Percentiles rank a stretch among this genome's conserved stretches.
Evolutionary conservation across 2,113 vertebrate genomes (phyloP).

Genomic region (Peromyscus maniculatus): DNA sequence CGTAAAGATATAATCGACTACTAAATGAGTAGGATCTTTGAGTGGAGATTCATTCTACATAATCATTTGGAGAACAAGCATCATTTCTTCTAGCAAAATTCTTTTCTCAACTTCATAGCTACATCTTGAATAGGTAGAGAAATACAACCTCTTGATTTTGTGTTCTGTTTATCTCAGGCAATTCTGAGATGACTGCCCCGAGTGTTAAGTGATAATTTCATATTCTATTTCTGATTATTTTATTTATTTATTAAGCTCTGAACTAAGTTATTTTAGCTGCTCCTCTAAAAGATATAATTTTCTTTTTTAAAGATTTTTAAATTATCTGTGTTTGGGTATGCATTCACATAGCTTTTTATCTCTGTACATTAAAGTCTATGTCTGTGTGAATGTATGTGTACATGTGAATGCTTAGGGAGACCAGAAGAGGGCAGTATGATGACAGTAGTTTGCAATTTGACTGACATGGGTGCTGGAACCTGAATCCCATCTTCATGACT

Average conservation of each 20-base stretch:
- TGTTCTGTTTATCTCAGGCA: background rate
- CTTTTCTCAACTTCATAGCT: background rate
- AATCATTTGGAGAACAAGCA: background rate
- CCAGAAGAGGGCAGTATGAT: background rate
- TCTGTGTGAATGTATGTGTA: background rate
- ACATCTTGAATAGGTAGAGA: background rate
- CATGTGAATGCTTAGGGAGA: background rate
- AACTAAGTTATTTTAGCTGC: background rate
- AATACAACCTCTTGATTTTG: background rate
- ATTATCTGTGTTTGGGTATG: background rate
- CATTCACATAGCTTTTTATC: no score
- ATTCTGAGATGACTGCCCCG: background rate
- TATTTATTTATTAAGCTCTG: background rate
- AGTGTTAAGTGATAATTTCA: background rate
- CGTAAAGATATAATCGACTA: background rate
- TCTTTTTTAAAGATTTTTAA: background rate
- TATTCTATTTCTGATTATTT: background rate
- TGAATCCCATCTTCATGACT: background rate
- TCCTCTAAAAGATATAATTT: background rate
- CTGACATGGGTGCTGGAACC: background rate
- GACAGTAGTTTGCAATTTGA: no score
- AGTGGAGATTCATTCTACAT: constrained; percentile 5
- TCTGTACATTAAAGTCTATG: background rate
- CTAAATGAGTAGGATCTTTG: background rate
- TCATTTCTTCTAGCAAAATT: background rate